A percentile compares a stretch with the other conserved stretches of the same genome.
Evolutionary conservation across 2,888 invertebrate species (phyloP).

Genomic region (Drosophila dives): DNA sequence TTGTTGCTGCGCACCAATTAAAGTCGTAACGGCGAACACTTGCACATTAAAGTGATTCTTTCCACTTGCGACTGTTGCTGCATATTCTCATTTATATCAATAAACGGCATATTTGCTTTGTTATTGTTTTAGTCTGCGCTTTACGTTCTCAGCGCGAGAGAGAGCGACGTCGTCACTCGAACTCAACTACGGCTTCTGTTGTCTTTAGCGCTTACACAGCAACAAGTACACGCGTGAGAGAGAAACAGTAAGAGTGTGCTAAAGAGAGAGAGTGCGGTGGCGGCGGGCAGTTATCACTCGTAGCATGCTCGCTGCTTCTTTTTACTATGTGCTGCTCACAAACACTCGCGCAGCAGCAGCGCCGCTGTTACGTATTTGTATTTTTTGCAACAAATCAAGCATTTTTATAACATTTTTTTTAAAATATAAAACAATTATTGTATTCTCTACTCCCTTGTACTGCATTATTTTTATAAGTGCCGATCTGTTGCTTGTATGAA

Average conservation of each 20-base stretch:
- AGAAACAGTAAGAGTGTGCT: neutral
- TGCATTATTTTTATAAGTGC: slow-evolving; percentile 37
- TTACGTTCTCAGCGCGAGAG: slow-evolving; percentile 38
- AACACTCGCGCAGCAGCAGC: slow-evolving; percentile 29
- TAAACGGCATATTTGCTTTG: slow-evolving; percentile 52
- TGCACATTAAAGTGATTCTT: slow-evolving; percentile 59
- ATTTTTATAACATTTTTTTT: slow-evolving; percentile 37
- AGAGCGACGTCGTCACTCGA: slow-evolving; percentile 66
- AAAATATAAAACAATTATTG: slow-evolving; percentile 18
- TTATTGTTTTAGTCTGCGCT: slow-evolving; percentile 33
- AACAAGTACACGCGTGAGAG: slow-evolving; percentile 43
- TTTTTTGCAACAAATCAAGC: slow-evolving; percentile 67
- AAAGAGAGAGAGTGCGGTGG: slow-evolving; percentile 10
- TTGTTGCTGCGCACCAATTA: slow-evolving; percentile 56
- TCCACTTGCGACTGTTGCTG: slow-evolving; percentile 52
- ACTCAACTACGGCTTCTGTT: slow-evolving; percentile 77
- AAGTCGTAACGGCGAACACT: slow-evolving; percentile 47
- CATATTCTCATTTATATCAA: slow-evolving; percentile 73
- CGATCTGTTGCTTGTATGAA: slow-evolving; percentile 21
- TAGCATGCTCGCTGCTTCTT: slow-evolving; percentile 28
- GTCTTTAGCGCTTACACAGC: slow-evolving; percentile 45
- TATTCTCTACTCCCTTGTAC: slow-evolving; percentile 19
- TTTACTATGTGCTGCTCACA: slow-evolving; percentile 32
- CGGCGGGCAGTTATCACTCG: slow-evolving; percentile 64
- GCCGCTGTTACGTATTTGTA: slow-evolving; percentile 69